phyloP scores from a whole-genome alignment of 2,113 vertebrate genomes.

The Neotragus moschatus region DNA sequence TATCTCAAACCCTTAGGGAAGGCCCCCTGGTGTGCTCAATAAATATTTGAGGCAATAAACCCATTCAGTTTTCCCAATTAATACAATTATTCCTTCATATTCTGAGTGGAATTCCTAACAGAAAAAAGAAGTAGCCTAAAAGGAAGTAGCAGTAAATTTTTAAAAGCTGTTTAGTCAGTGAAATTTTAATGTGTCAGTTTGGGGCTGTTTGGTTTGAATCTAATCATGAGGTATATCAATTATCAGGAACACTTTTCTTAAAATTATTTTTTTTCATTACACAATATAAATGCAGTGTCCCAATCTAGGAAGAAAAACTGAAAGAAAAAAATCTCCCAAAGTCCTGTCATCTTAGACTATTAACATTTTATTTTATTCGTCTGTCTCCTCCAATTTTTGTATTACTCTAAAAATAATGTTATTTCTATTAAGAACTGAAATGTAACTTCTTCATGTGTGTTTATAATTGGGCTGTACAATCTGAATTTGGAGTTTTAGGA shows the following conservation, averaged over 20 bases:
- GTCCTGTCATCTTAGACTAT: not conserved
- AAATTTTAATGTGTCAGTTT: not conserved
- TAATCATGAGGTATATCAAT: not conserved
- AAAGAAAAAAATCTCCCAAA: not conserved
- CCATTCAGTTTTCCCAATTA: not conserved
- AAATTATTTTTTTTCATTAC: not conserved
- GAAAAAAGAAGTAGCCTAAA: not conserved
- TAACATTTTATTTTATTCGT: not conserved
- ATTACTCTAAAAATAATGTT: slow-evolving; percentile 7
- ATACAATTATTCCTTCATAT: not conserved
- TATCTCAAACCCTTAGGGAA: not conserved
- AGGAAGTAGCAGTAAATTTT: not conserved
- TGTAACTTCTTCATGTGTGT: not conserved
- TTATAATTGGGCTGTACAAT: not conserved
- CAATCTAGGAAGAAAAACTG: not conserved
- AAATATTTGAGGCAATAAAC: not conserved
- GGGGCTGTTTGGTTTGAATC: not conserved
- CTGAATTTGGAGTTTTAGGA: not conserved
- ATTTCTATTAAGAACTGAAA: not conserved
- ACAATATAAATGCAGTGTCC: not conserved
- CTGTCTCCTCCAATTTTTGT: not conserved
- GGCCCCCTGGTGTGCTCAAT: not conserved
- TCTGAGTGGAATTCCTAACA: not conserved
- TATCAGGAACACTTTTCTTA: not conserved
- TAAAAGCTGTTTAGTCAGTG: slow-evolving; percentile 14